Conservation (phyloP, 2,113 vertebrate species). For the Xenotilapia caudafasciata region DNA sequence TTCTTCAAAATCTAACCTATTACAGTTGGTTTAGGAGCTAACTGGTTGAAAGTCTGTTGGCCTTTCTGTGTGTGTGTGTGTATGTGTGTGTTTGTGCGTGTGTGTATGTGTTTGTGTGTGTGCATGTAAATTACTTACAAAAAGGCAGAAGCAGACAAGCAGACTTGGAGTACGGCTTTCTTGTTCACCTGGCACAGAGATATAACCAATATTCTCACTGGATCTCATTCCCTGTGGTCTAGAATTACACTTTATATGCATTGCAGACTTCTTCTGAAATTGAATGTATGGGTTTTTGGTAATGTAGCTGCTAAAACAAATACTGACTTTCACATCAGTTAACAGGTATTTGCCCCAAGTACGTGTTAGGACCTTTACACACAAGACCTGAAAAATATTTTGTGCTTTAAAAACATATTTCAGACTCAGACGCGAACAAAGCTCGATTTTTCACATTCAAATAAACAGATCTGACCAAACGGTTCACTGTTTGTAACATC, state of each 20-base stretch:
- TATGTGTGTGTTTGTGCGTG: not conserved
- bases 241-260: not conserved
- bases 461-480: not conserved
- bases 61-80: not conserved
- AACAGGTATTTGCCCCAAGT: not conserved
- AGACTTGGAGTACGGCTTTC: not conserved
- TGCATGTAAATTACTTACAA: not conserved
- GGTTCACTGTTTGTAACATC: not conserved
- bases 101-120: not conserved
- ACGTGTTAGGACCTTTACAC: not conserved
- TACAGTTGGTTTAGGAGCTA: constrained; percentile 23
- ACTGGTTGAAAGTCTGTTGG: constrained; percentile 1
- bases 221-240: not conserved
- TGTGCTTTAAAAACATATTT: not conserved
- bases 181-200: not conserved
- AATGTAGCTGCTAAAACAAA: not conserved
- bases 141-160: not conserved
- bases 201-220: not conserved
- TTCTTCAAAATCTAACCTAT: constrained; percentile 28
- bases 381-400: not conserved
- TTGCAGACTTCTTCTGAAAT: not conserved
- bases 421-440: not conserved
- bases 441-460: not conserved
- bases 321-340: not conserved
- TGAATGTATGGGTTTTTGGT: not conserved